Conservation (phyloP, 1,140 invertebrate species). For the Scylla paramamosain region DNA sequence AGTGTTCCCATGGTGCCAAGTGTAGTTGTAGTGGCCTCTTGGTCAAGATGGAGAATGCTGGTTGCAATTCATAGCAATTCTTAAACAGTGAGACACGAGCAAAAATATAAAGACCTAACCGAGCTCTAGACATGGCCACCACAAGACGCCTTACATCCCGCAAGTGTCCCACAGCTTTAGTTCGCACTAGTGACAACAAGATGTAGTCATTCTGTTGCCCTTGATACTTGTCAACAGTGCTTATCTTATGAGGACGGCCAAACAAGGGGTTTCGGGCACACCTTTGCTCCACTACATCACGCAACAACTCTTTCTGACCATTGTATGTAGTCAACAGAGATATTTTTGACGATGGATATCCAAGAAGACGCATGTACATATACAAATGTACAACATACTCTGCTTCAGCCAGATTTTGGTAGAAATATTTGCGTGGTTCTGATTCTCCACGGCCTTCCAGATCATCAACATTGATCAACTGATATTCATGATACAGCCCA, state of each 20-base stretch:
- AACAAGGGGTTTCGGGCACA: constrained; percentile 98
- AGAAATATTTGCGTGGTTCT: constrained; percentile 99
- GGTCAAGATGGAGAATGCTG: constrained; percentile 93
- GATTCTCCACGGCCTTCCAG: constrained; percentile 97
- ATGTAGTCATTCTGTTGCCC: constrained; percentile 99
- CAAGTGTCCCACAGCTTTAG: constrained; percentile 97
- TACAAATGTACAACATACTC: constrained; percentile 98
- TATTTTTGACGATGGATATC: constrained; percentile 98
- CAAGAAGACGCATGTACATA: constrained; percentile 99
- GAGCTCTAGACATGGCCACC: constrained; percentile 98
- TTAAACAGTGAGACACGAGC: constrained; percentile 94
- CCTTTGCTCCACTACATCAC: constrained; percentile 92
- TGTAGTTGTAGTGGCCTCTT: constrained; percentile 88
- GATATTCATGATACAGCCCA: constrained; percentile 96
- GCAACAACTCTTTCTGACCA: constrained; percentile 98
- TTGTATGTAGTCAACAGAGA: constrained; percentile 99
- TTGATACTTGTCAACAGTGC: constrained; percentile 99
- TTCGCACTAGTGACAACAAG: constrained; percentile 96
- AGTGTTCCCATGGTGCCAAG: constrained; percentile 88
- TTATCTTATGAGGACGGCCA: constrained; percentile 95
- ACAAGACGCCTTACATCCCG: constrained; percentile 97
- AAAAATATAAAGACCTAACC: constrained; percentile 98
- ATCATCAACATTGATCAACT: constrained; percentile 97
- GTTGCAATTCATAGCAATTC: constrained; percentile 97
- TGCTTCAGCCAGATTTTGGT: constrained; percentile 99